Base-by-base conservation (phyloP, 2,113 vertebrate genomes). In the Heteronetta atricapilla region DNA sequence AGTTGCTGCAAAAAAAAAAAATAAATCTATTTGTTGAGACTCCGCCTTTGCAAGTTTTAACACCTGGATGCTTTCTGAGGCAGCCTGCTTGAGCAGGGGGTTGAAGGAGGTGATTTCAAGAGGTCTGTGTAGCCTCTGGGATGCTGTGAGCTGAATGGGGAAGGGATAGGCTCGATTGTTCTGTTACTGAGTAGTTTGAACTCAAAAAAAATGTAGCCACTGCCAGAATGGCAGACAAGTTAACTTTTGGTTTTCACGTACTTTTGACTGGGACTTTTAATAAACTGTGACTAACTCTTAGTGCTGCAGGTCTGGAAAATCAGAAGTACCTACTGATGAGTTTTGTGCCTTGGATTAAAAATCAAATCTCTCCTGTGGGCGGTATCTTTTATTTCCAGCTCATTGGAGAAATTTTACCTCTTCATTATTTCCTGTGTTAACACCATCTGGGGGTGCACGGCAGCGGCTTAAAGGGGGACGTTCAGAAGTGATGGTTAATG, bases 1-100 rank as follows among this genome's bases (percentile, higher is more conserved):
- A 53, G 3, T 13, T 76, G 17, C 22, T 33, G 33, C 76, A 53
- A 70, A 85, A 56, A 76, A 85, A 38, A 56, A 76, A 81, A 53
- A 4, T 1, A 0, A 55, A 22, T 46, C 29, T 31, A 4, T 8
- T 20, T 90, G 64, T 38, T 46, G 38, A 55, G 58, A 33, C 29
- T 26, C 17, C 13, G 9, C 21, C 8, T 86, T 53, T 46, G 36
- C 4, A 10, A n/a, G n/a, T n/a, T n/a, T n/a, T n/a, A n/a, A n/a
- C n/a, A 28, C 10, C 25, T 38, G 36, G 33, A 34, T 5, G 1
- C 0, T 1, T 15, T 53, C 8, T 50, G 66, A 20, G 52, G 26
- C 36, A 33, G 8, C 11, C 20, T 53, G 20, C 23, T 53, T 38
- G 44, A 46, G 52, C 16, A 53, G 38, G 25, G 5, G 5, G 4